Percentiles rank a stretch among this genome's conserved stretches.
phyloP scores from a whole-genome alignment of 2,888 invertebrate species.

The Tachina fera region DNA sequence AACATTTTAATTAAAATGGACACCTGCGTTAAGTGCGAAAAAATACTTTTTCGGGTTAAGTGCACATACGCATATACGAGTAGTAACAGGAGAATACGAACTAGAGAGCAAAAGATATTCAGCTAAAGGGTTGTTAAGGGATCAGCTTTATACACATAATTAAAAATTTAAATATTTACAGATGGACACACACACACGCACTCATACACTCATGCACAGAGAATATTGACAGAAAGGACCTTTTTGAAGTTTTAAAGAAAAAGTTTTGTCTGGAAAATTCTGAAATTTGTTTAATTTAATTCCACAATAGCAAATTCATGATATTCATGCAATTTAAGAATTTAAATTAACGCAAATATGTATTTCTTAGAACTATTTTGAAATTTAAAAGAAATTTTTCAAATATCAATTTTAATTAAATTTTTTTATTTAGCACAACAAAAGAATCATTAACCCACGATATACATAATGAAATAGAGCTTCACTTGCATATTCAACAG shows the following conservation, averaged over 20 bases:
- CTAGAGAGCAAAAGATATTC: slow-evolving; percentile 11
- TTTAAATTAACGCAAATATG: too few relatives aligned
- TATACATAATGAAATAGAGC: neutral
- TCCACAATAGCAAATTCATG: too few relatives aligned
- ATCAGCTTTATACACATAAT: slow-evolving; percentile 15
- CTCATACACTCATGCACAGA: neutral
- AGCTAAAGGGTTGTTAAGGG: slow-evolving; percentile 51
- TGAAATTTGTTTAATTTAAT: neutral
- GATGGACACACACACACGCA: neutral
- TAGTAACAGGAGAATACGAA: neutral
- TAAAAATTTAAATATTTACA: neutral
- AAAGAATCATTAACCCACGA: neutral
- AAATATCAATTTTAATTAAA: too few relatives aligned
- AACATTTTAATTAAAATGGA: slow-evolving; percentile 67
- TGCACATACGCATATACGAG: neutral
- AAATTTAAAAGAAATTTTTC: too few relatives aligned
- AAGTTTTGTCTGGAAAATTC: neutral
- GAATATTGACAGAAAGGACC: neutral
- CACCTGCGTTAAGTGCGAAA: slow-evolving; percentile 64
- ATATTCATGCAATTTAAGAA: too few relatives aligned
- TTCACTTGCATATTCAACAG: neutral
- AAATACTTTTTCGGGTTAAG: slow-evolving; percentile 29
- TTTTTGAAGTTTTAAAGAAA: neutral
- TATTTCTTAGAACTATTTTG: too few relatives aligned
- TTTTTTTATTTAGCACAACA: too few relatives aligned